A percentile compares a stretch with the other conserved stretches of the same genome.
These are phyloP conservation scores for Drosophila birchii DNA, from an alignment of 2,888 invertebrate genomes.

Conservation along the genomic window DNA sequence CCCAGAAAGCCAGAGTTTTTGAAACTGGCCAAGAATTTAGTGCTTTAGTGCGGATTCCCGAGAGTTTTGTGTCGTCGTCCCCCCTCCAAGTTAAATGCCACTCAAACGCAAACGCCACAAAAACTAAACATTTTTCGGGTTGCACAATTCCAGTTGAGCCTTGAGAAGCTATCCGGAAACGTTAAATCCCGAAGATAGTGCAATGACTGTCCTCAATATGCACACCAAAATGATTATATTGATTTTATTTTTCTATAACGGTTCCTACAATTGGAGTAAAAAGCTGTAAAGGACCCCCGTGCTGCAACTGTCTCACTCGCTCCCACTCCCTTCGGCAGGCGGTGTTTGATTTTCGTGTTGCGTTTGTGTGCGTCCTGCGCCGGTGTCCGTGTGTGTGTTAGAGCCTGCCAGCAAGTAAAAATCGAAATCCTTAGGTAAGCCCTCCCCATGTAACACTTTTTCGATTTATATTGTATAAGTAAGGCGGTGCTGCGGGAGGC, in stretches of 20 bases:
- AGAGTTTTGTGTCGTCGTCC: conserved; percentile 9
- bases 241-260: conserved; percentile 85
- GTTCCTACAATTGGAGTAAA: conserved; percentile 85
- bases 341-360: conserved; percentile 27
- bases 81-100: conserved; percentile 64
- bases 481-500: neutral
- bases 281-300: conserved; percentile 71
- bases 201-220: conserved; percentile 82
- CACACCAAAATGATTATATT: conserved; percentile 84
- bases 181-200: conserved; percentile 42
- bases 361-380: neutral
- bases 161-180: neutral
- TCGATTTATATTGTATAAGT: conserved; percentile 8
- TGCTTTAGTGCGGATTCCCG: neutral
- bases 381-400: conserved; percentile 1
- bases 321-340: conserved; percentile 32
- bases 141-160: conserved; percentile 11
- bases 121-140: conserved; percentile 43
- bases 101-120: conserved; percentile 72
- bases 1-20: conserved; percentile 1
- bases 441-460: neutral
- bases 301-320: conserved; percentile 10
- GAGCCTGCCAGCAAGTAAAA: conserved; percentile 22
- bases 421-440: conserved; percentile 19
- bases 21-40: conserved; percentile 6